Base-by-base conservation (phyloP, 2,888 invertebrate species). In the Cephus nigrinus region DNA sequence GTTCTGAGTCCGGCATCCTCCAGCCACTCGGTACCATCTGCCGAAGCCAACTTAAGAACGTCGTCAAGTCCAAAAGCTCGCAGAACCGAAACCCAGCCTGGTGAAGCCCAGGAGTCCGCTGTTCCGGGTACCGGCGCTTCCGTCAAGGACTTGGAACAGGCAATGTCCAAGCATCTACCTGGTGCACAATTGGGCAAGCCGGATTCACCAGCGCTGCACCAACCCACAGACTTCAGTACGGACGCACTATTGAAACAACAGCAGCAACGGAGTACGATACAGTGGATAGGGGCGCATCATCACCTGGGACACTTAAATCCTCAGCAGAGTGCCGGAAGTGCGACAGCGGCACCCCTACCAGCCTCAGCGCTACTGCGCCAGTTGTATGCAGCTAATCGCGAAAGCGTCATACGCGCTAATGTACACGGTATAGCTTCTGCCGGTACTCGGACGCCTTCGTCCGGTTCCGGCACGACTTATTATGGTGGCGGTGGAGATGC, bases 141-240 rank as follows among this genome's bases (percentile, higher is more conserved):
- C 1, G 97, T 98, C 0, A 97, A 98, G 92, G 98, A 98, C 87
- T 93, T 98, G 84, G 98, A 98, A 91, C 97, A 98, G 88, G 98
- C 97, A 73, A 98, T 98, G 98, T 98, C 98, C 32, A 98, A 98
- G 89, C 98, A 98, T 92, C 92, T 98, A 79, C 97, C 97, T 0
- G 92, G 93, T 4, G 90, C 92, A 4, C 93, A 93, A 78, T 92
- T 93, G 3, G 88, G 86, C 76, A 93, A 93, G 35, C 89, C 92
- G 0, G 90, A 91, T 75, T 92, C 94, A 0, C 93, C 93, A 12
- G 93, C 94, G 12, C 92, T 92, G n/a, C 95, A 95, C 87, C 94
- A 95, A 86, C 95, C 96, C 1, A 97, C 97, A 0, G 97, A 97
- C 89, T 97, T 97, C 89, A 97, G 97, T 84, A 96, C 97, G 0